These are phyloP conservation scores for Daubentonia madagascariensis DNA, from an alignment of 2,113 vertebrate genomes.

Conservation along the genomic window DNA sequence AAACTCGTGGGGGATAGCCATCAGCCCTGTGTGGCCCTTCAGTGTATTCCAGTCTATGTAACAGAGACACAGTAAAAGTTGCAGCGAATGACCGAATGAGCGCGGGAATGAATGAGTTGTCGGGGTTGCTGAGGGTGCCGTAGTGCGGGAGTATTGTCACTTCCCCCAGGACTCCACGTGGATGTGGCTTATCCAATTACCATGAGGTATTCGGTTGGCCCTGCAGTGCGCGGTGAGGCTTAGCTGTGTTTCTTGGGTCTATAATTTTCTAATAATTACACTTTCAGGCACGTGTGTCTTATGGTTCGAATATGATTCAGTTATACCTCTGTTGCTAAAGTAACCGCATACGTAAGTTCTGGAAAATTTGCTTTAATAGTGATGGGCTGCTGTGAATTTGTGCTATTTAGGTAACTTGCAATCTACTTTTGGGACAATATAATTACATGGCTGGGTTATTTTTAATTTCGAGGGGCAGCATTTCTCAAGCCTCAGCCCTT, in stretches of 20 bases:
- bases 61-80: background rate
- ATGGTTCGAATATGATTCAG: conserved; percentile 7
- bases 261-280: conserved; percentile 52
- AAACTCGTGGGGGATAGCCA: background rate
- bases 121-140: background rate
- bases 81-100: background rate
- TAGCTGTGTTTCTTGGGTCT: background rate
- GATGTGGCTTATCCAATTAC: background rate
- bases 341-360: conserved; percentile 27
- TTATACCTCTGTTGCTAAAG: conserved; percentile 56
- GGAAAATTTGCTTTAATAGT: background rate
- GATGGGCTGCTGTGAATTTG: background rate
- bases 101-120: background rate
- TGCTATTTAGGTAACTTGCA: conserved; percentile 45
- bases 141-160: background rate
- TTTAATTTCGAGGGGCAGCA: conserved; percentile 64
- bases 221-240: background rate
- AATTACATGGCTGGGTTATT: conserved; percentile 72
- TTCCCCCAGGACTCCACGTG: background rate
- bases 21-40: background rate
- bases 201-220: background rate
- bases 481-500: conserved; percentile 28
- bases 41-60: fast-evolving
- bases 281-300: background rate
- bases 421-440: conserved; percentile 25